A percentile compares a stretch with the other conserved stretches of the same genome.
Conservation (phyloP, 1,140 invertebrate genomes). For the Acromyrmex charruanus region DNA sequence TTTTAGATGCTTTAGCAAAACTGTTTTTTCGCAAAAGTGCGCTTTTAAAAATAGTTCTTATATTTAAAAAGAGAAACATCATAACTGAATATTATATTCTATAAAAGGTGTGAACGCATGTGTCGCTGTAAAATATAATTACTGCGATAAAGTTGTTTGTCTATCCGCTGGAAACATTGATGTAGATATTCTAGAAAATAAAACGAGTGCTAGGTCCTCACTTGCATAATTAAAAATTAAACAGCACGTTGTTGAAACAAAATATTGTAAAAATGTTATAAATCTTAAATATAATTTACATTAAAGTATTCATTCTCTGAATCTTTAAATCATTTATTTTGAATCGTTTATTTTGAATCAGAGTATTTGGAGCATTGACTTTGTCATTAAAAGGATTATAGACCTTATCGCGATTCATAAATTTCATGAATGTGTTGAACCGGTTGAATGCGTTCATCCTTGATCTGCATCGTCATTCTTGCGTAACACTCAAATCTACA, state of each 20-base stretch:
- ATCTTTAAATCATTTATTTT: neutral
- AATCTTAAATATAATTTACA: neutral
- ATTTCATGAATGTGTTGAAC: constrained; percentile 63
- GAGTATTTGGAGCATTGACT: neutral
- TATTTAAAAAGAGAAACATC: too few relatives aligned
- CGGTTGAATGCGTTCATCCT: constrained; percentile 68
- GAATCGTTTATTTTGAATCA: constrained; percentile 1
- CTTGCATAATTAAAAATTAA: constrained; percentile 48
- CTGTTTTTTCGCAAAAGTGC: too few relatives aligned
- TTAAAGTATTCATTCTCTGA: neutral
- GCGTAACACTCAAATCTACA: constrained; percentile 62
- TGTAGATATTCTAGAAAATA: neutral
- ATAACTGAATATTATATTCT: neutral
- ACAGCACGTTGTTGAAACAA: constrained; percentile 6
- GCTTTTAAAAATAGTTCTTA: too few relatives aligned
- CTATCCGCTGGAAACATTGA: constrained; percentile 21
- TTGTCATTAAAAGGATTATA: neutral
- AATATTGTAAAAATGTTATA: neutral
- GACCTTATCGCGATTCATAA: constrained; percentile 28
- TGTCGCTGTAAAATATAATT: constrained; percentile 25
- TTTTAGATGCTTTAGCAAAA: too few relatives aligned
- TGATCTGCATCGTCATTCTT: constrained; percentile 73
- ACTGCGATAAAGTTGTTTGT: constrained; percentile 41
- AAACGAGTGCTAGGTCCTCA: constrained; percentile 14
- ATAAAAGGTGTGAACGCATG: constrained; percentile 10